phyloP scores from a whole-genome alignment of 2,113 vertebrate species.

The Otus sunia region DNA sequence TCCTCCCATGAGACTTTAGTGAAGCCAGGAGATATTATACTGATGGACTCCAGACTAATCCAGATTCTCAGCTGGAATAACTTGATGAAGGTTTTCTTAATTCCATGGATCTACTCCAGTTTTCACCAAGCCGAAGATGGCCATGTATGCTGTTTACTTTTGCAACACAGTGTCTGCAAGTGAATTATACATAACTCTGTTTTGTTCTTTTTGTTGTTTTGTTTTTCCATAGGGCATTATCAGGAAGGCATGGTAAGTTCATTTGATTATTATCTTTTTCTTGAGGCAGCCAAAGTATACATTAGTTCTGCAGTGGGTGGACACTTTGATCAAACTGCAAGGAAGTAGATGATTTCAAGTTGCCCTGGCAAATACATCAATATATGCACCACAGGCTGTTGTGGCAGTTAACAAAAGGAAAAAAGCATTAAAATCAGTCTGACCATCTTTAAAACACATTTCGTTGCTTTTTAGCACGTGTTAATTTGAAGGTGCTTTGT shows the following conservation, averaged over 20 bases:
- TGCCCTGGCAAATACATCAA: not conserved
- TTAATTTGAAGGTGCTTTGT: not conserved
- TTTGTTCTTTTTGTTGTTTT: not conserved
- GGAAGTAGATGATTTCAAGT: not conserved
- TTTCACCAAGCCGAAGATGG: not conserved
- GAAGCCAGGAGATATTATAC: not conserved
- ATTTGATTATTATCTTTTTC: not conserved
- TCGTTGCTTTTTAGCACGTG: not conserved
- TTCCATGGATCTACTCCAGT: not conserved
- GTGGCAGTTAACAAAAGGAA: not conserved
- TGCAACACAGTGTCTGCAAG: not conserved
- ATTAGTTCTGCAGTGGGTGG: not conserved
- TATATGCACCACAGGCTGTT: not conserved
- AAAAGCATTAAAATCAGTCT: not conserved
- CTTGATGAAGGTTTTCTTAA: not conserved
- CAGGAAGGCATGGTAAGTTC: constrained; percentile 91
- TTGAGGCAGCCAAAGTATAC: not conserved
- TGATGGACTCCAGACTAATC: not conserved
- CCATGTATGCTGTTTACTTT: not conserved
- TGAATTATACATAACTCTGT: not conserved
- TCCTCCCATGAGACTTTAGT: not conserved
- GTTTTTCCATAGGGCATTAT: constrained; percentile 81
- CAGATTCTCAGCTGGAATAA: not conserved
- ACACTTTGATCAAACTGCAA: not conserved
- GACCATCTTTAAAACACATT: constrained; percentile 6